phyloP scores from a whole-genome alignment of 1,140 invertebrate species.

The Macrobrachium nipponense region DNA sequence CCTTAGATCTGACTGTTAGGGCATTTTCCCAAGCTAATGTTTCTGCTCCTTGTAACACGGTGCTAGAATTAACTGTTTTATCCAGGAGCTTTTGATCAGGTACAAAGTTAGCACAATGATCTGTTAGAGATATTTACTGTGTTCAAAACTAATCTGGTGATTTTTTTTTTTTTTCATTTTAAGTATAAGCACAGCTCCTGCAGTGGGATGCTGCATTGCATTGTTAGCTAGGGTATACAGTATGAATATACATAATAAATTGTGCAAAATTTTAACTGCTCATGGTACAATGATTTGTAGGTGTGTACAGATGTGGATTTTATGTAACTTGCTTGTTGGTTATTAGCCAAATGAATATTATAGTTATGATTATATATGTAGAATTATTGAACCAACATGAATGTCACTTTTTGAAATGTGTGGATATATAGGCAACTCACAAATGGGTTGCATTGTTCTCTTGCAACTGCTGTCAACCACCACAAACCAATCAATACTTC shows the following conservation, averaged over 20 bases:
- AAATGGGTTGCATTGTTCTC: conserved; percentile 26
- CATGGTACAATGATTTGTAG: conserved; percentile 50
- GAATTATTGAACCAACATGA: conserved; percentile 33
- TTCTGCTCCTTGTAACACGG: conserved; percentile 49
- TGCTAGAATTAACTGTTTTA: conserved; percentile 49
- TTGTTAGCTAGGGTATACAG: conserved; percentile 43
- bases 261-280: conserved; percentile 45
- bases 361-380: conserved; percentile 32
- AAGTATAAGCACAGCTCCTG: conserved; percentile 46
- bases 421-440: conserved; percentile 32
- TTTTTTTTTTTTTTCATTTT: conserved; percentile 18
- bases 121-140: conserved; percentile 38
- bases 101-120: conserved; percentile 62
- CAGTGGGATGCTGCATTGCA: conserved; percentile 43
- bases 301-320: conserved; percentile 50
- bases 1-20: conserved; percentile 53
- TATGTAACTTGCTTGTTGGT: conserved; percentile 51
- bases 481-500: not conserved
- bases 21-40: conserved; percentile 43
- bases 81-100: conserved; percentile 53
- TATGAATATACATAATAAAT: conserved; percentile 38
- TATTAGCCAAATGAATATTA: conserved; percentile 41
- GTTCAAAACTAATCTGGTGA: conserved; percentile 31
- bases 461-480: conserved; percentile 6
- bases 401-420: conserved; percentile 15